Evolutionary conservation across 2,888 invertebrate genomes (phyloP).

Genomic region (Cataglyphis livida): DNA sequence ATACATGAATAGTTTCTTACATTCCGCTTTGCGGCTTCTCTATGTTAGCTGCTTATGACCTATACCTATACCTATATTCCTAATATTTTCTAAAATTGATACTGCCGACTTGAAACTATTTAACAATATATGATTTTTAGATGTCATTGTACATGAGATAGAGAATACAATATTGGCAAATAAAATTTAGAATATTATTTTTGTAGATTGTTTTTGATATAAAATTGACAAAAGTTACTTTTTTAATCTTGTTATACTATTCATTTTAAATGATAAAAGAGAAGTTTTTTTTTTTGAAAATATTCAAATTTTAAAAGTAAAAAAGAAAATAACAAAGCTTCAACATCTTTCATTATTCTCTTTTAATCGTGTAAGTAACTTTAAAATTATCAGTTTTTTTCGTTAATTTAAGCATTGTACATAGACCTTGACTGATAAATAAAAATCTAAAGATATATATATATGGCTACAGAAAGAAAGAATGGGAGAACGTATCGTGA

Average conservation of each 20-base stretch:
- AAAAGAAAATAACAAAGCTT: background rate
- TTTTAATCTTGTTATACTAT: background rate
- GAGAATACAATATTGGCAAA: background rate
- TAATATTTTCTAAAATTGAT: background rate
- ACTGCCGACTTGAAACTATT: background rate
- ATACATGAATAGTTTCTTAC: conserved; percentile 7
- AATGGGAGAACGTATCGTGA: conserved; percentile 27
- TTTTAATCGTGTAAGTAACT: background rate
- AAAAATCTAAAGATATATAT: background rate
- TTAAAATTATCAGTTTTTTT: background rate
- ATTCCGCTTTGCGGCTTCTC: background rate
- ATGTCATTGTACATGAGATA: too few species aligned
- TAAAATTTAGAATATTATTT: background rate
- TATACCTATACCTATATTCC: background rate
- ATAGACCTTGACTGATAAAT: background rate
- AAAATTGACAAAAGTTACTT: background rate
- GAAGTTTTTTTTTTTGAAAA: background rate
- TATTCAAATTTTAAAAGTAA: background rate
- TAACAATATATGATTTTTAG: background rate
- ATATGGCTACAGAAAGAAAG: conserved; percentile 9
- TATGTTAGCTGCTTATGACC: background rate
- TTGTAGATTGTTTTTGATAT: background rate
- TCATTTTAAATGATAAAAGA: background rate
- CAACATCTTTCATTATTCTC: background rate
- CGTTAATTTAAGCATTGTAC: background rate